These are phyloP conservation scores for Neotoma lepida DNA, from an alignment of 2,113 vertebrate genomes.

Conservation along the genomic window DNA sequence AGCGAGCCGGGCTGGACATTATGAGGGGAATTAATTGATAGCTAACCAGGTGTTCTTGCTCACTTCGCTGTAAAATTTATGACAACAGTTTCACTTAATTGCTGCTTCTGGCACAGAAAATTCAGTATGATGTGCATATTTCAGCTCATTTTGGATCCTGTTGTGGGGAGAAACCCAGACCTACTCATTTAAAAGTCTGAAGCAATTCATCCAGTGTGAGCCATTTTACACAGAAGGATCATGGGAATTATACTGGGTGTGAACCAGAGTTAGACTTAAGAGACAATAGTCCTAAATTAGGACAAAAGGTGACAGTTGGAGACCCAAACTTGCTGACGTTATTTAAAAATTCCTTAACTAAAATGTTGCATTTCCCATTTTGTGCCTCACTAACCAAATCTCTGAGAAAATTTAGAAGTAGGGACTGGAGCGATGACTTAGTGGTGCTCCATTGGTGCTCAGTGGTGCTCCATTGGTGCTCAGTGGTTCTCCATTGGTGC, in stretches of 20 bases:
- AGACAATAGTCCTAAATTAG: neutral
- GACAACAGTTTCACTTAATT: conserved; percentile 54
- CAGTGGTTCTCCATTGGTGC: too few relatives aligned
- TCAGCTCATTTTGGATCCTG: conserved; percentile 39
- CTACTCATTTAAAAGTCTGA: neutral
- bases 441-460: too few relatives aligned
- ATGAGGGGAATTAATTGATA: conserved; percentile 45
- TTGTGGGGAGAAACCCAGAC: neutral
- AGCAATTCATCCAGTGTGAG: neutral
- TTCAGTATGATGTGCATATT: neutral
- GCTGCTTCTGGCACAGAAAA: conserved; percentile 47
- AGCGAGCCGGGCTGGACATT: conserved; percentile 20
- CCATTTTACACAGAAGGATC: neutral
- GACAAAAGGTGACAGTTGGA: neutral
- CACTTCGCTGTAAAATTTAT: conserved; percentile 47
- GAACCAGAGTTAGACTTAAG: neutral
- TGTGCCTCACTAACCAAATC: neutral
- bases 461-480: too few relatives aligned
- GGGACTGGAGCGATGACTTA: neutral
- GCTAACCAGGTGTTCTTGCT: conserved; percentile 57
- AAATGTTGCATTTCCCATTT: neutral
- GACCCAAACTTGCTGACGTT: neutral
- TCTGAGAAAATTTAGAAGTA: neutral
- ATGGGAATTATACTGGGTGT: neutral
- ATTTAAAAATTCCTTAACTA: neutral